Base-by-base conservation (phyloP, 1,140 invertebrate species). In the Pectinophora gossypiella region DNA sequence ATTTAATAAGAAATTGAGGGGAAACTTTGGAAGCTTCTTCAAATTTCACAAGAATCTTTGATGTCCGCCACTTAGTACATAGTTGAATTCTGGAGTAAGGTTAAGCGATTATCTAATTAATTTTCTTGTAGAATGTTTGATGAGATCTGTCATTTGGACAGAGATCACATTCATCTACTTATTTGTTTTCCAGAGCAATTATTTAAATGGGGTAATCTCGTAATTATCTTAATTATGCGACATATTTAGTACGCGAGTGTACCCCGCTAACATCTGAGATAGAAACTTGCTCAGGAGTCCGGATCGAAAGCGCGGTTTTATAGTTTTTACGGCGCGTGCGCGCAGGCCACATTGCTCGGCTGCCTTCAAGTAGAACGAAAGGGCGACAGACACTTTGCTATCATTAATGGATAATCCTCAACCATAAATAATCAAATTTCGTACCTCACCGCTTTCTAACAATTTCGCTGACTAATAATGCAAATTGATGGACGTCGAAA, bases 241-340 rank as follows among this genome's bases (percentile, higher is more conserved):
- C 9, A 32, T n/a, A 32, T 67, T 63, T 61, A 59, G 50, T 42
- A 46, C 50, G 51, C 51, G 59, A 68, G 35, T 51, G 68, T 81
- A 73, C 65, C n/a, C n/a, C 48, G 38, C 54, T 69, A 61, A 64
- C 58, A 64, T 64, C 58, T 54, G 51, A 67, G 60, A 70, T 70
- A 72, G 73, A 78, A 83, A 80, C 75, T 63, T 51, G 69, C 61
- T 54, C 44, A 40, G 54, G 59, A 46, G 65, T 64, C 68, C 69
- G 71, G 76, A 76, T 76, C 60, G 76, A 82, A 79, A 82, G 76
- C 72, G 68, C 59, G 54, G 52, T 57, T 72, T 63, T 65, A 61
- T 63, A 51, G 70, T 78, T 82, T 79, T 80, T 76, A 65, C 51
- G 19, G 45, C 45, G 51, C 23, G 43, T 57, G 16, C 51, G 54